phyloP scores from a whole-genome alignment of 2,797 vertebrate genomes.

The Emys orbicularis region DNA sequence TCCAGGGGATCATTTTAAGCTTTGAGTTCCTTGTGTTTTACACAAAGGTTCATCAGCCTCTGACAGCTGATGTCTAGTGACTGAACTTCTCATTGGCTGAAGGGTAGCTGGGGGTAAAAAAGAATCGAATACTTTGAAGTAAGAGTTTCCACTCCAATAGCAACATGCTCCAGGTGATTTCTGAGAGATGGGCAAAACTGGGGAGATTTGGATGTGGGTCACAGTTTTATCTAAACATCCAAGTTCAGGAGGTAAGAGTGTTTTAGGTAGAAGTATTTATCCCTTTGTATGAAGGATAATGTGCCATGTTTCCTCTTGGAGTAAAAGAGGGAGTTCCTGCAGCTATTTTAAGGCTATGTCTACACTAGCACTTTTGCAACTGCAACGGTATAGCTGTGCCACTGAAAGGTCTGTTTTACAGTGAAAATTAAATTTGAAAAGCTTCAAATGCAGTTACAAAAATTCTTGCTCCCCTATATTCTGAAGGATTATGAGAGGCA shows the following conservation, averaged over 20 bases:
- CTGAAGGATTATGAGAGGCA: fast-evolving
- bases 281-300: not conserved
- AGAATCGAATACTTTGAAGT: not conserved
- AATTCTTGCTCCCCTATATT: not conserved
- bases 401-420: not conserved
- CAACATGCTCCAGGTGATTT: not conserved
- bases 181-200: not conserved
- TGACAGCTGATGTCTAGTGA: not conserved
- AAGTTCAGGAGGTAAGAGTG: not conserved
- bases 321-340: not conserved
- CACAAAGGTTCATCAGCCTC: not conserved
- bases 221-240: not conserved
- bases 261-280: not conserved
- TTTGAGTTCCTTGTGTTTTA: not conserved
- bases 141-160: not conserved
- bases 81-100: not conserved
- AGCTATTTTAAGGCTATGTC: not conserved
- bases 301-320: not conserved
- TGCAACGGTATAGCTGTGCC: too few species aligned
- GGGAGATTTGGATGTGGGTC: not conserved
- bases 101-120: not conserved
- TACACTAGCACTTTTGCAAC: too few species aligned
- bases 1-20: not conserved
- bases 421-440: not conserved
- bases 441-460: not conserved